Evolutionary conservation across 2,797 vertebrate genomes (phyloP), one percentile per base, ranked within the genome.

Genomic region (Microcaecilia unicolor): DNA sequence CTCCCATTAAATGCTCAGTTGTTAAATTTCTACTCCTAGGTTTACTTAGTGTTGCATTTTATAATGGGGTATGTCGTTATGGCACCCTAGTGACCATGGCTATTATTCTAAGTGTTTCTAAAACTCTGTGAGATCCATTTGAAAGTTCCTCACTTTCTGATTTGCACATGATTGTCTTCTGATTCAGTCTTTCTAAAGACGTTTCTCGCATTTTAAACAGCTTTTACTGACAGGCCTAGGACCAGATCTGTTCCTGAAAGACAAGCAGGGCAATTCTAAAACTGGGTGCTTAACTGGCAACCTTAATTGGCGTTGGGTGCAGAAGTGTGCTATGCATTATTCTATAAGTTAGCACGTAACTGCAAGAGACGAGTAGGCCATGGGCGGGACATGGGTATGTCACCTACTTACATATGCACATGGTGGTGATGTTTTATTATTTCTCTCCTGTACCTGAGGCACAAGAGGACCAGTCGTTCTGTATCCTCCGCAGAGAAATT

Each of bases 1-100:
- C 79, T 79, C 76, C 76, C 73, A 84, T 90, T 82, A 85, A 82
- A 80, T 14, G 82, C 78, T 84, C 76, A 87, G 76, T 80, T 87
- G 84, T 82, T 76, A 71, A 77, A 85, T 84, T 80, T 77, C 61
- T 59, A 74, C 79, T 79, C 76, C 74, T 79, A 82, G 77, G 45
- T 75, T 72, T 81, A 74, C 77, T 78, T 74, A 78, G 74, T 78
- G 70, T 75, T 78, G 76, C 79, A 71, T 80, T 88, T 84, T 76
- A 83, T 87, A 87, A 85, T 69, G 59, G 78, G 72, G 64, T 64
- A 57, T 61, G 61, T 61, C 62, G 67, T 78, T 73, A 81, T 47
- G 61, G 72, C 55, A 74, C 76, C 77, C 72, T 52, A 64, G 74
- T 78, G 78, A 63, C 67, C 63, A 68, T 61, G 67, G 56, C 64